A percentile compares a stretch with the other conserved stretches of the same genome.
phyloP scores from a whole-genome alignment of 2,113 vertebrate genomes.

The Hepsetus odoe region DNA sequence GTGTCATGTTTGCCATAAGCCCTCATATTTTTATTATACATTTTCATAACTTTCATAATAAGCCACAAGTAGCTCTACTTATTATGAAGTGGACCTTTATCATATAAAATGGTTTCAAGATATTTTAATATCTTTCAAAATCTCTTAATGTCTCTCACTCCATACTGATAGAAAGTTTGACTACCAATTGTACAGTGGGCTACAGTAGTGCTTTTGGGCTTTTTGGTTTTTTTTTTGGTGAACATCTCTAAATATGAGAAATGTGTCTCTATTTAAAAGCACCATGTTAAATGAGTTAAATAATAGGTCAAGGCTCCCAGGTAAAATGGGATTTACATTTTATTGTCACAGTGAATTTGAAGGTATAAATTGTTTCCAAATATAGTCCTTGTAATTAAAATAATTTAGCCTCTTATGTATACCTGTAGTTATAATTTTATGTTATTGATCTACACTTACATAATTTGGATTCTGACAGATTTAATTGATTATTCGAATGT shows the following conservation, averaged over 20 bases:
- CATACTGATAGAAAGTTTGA: constrained; percentile 5
- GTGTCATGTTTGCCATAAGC: constrained; percentile 25
- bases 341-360: constrained; percentile 17
- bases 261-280: background rate
- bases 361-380: background rate
- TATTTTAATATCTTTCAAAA: background rate
- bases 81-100: constrained; percentile 24
- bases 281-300: constrained; percentile 13
- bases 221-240: background rate
- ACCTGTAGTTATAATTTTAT: constrained; percentile 24
- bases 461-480: constrained; percentile 31
- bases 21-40: constrained; percentile 19
- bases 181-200: constrained; percentile 24
- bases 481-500: constrained; percentile 27
- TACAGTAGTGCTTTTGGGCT: background rate
- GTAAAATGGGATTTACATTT: constrained; percentile 37
- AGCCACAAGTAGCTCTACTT: constrained; percentile 71
- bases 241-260: background rate
- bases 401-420: constrained; percentile 12
- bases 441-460: constrained; percentile 31
- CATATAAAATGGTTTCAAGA: background rate
- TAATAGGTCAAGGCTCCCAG: constrained; percentile 35
- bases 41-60: constrained; percentile 24
- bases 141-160: constrained; percentile 7
- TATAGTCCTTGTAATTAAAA: constrained; percentile 9